Evolutionary conservation across 2,113 vertebrate genomes (phyloP), one percentile per base, ranked within the genome.

Genomic region (Ciconia stormi): DNA sequence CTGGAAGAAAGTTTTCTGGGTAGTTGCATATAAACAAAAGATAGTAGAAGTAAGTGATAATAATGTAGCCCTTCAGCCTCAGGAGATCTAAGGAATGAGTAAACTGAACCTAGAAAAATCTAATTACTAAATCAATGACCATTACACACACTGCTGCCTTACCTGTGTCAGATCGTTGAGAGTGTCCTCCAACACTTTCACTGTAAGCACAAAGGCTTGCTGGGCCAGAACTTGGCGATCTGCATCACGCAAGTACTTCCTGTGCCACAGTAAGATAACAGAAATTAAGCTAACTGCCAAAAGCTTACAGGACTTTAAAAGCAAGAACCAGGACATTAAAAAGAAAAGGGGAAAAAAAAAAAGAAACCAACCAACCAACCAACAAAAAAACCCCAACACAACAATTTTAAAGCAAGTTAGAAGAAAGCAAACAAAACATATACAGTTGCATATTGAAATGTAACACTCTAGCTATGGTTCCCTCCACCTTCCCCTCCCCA

Each of bases 201-300:
- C 99, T 94, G 98, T 99, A 97, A 99, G 98, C 98, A 99, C 98
- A 97, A 99, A 99, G 90, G 99, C 99, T 96, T 99, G 98, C 90
- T 99, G 99, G 44, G 99, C 99, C 98, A 99, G 98, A 78, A 99
- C 99, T 90, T 99, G 99, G 71, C 99, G 99, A 98, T 99, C 99
- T 74, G 99, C 99, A 99, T 99, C 99, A 93, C 99, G 98, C 93
- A 99, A 97, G 97, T 99, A 99, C 92, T 99, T 99, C 98, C 99
- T 99, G 95, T 7, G 88, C 85, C 85, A 67, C 74, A 38, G 36
- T 16, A 17, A 86, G 70, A 84, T 3, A 90, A 77, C 72, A 80
- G 29, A 56, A 90, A 46, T 67, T 25, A n/a, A 38, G n/a, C 46
- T 25, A 67, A 65, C 42, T 56, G 71, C 61, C 72, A 32, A 27